These are phyloP conservation scores for Ptychadena robeensis DNA, from an alignment of 2,797 vertebrate genomes.

Conservation along the genomic window DNA sequence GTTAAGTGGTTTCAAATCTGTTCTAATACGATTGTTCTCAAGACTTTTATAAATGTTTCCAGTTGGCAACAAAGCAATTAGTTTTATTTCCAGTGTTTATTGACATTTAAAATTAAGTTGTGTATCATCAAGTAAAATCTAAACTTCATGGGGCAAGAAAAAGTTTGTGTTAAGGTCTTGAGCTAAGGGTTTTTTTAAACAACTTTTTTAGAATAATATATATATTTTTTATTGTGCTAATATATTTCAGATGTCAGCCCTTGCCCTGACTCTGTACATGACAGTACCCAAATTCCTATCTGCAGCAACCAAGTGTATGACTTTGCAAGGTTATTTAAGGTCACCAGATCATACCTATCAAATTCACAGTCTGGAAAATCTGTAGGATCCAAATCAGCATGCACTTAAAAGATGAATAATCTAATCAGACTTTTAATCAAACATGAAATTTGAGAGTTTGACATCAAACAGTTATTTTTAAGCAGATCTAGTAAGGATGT, in stretches of 20 bases:
- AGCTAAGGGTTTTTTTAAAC: not conserved
- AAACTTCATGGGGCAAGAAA: not conserved
- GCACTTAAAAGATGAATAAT: not conserved
- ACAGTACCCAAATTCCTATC: conserved; percentile 49
- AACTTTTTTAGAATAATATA: not conserved
- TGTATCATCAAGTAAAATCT: conserved; percentile 13
- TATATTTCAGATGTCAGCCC: conserved; percentile 41
- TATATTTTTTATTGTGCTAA: conserved; percentile 21
- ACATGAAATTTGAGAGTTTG: not conserved
- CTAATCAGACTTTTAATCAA: not conserved
- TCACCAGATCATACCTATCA: conserved; percentile 59
- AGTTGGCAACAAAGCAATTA: conserved; percentile 55
- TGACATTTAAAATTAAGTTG: conserved; percentile 39
- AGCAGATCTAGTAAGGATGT: not conserved
- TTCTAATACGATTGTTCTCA: conserved; percentile 52
- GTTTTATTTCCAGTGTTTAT: conserved; percentile 51
- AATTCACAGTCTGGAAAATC: conserved; percentile 35
- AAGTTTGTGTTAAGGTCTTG: not conserved
- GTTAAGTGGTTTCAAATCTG: conserved; percentile 60
- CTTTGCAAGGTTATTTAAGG: conserved; percentile 60
- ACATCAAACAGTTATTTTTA: not conserved
- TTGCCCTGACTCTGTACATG: conserved; percentile 21
- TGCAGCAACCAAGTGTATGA: conserved; percentile 37
- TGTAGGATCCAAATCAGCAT: conserved; percentile 35
- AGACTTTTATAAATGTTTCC: conserved; percentile 52